These are phyloP conservation scores for Myotis findleyi DNA, from an alignment of 2,797 vertebrate species.

Conservation along the genomic window DNA sequence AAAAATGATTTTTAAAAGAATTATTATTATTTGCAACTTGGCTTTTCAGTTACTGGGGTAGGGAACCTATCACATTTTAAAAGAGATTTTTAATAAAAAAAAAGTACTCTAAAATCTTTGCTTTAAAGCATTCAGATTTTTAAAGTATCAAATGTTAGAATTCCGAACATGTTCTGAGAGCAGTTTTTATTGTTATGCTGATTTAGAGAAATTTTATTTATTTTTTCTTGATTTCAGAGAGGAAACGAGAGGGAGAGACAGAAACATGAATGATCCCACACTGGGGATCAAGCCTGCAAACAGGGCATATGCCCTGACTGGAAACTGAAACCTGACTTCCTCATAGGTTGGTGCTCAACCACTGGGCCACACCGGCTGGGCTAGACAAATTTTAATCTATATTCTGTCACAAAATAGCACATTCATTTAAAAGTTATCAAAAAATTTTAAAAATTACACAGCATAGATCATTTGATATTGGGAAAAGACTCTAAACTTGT, in stretches of 20 bases:
- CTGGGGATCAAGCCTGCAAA: no score
- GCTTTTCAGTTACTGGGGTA: neutral
- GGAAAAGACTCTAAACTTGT: neutral
- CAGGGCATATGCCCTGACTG: no score
- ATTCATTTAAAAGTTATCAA: constrained; percentile 13
- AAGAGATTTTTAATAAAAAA: neutral
- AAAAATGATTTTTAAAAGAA: constrained; percentile 28
- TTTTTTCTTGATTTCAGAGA: no score
- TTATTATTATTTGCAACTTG: neutral
- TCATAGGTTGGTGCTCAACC: no score
- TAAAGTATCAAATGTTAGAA: constrained; percentile 22
- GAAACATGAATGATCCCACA: no score
- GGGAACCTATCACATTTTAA: neutral
- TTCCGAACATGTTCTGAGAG: neutral
- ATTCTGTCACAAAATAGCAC: neutral
- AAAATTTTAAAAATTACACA: neutral
- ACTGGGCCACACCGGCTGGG: no score
- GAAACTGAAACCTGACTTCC: no score
- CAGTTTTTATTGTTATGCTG: constrained; percentile 3
- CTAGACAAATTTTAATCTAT: neutral
- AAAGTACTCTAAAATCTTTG: constrained; percentile 19
- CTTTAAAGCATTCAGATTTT: neutral
- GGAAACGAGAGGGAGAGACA: no score
- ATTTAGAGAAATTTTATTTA: constrained; percentile 9
- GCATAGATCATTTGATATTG: neutral